Evolutionary conservation across 2,113 vertebrate genomes (phyloP).

Genomic region (Zosterops hypoxanthus): DNA sequence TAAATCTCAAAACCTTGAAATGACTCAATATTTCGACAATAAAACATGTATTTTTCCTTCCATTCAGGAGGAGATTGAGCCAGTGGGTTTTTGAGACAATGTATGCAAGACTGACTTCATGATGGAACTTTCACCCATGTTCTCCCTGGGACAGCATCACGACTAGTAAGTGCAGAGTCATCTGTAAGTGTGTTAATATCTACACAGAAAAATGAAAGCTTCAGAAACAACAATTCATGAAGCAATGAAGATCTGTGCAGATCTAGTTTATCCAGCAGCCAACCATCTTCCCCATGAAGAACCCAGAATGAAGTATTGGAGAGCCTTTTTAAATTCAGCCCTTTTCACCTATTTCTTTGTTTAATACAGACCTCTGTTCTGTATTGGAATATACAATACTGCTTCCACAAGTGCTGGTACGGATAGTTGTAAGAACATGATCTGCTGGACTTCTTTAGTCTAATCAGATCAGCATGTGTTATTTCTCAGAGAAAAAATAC

Average conservation of each 20-base stretch:
- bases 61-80: neutral
- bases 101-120: neutral
- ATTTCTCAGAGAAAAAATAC: neutral
- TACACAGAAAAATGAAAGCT: neutral
- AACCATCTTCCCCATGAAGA: neutral
- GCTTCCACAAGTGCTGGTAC: neutral
- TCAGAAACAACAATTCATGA: neutral
- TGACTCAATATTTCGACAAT: accelerated
- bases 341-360: neutral
- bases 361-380: neutral
- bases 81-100: neutral
- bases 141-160: neutral
- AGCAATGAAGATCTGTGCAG: neutral
- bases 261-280: neutral
- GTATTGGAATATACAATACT: accelerated
- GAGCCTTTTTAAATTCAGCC: neutral
- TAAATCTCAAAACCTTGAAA: neutral
- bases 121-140: neutral
- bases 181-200: neutral
- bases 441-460: neutral
- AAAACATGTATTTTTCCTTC: neutral
- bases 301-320: neutral
- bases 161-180: neutral
- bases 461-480: neutral
- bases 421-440: neutral